Percentiles rank a stretch among this genome's conserved stretches.
Evolutionary conservation across 2,113 vertebrate species (phyloP).

Genomic region (Gallinago paraguaiae): DNA sequence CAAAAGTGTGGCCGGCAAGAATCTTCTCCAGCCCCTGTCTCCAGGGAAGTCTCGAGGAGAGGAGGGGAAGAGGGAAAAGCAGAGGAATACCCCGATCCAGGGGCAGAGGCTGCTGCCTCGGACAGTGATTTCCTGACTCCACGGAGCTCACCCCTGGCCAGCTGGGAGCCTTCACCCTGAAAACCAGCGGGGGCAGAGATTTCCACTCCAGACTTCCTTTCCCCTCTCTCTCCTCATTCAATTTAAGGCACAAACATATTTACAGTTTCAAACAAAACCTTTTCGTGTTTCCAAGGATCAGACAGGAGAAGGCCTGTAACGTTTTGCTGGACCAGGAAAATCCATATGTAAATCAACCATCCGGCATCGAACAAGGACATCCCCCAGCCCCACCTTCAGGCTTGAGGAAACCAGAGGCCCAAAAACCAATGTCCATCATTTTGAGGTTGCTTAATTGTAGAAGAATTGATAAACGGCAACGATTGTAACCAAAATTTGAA

Average conservation of each 20-base stretch:
- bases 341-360: not conserved
- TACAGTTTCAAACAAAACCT: constrained; percentile 62
- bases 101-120: not conserved
- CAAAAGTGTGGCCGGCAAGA: constrained; percentile 20
- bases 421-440: not conserved
- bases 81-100: not conserved
- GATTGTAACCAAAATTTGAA: constrained; percentile 22
- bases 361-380: not conserved
- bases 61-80: not conserved
- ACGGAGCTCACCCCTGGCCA: not conserved
- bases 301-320: not conserved
- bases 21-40: constrained; percentile 3
- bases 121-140: not conserved
- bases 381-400: not conserved
- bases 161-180: not conserved
- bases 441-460: constrained; percentile 42
- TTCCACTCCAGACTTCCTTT: not conserved
- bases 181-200: constrained; percentile 40
- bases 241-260: constrained; percentile 80
- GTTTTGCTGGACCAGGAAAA: not conserved
- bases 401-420: not conserved
- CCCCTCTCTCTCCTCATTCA: constrained; percentile 20
- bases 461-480: constrained; percentile 63
- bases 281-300: not conserved
- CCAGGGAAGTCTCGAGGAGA: constrained; percentile 10